Conservation (phyloP, 2,113 vertebrate genomes). For the Cinclus cinclus region DNA sequence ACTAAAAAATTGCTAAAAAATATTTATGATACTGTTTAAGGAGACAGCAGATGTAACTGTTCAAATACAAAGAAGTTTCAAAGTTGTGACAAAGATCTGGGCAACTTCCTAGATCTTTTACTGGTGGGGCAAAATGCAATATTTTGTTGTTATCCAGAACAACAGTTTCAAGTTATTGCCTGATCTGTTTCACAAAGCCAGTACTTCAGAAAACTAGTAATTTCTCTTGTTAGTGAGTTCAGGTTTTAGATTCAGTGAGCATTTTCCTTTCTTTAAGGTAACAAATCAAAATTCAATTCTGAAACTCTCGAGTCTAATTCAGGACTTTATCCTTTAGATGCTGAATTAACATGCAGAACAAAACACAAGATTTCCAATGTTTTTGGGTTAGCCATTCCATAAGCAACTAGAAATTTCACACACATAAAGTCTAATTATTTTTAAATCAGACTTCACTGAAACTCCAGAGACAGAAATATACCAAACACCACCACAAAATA, state of each 20-base stretch:
- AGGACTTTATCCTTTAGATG: neutral
- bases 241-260: neutral
- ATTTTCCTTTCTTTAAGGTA: neutral
- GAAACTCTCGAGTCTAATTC: neutral
- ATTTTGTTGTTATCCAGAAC: neutral
- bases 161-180: neutral
- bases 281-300: neutral
- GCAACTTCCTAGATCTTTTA: neutral
- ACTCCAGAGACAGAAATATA: slow-evolving; percentile 5
- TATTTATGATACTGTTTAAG: neutral
- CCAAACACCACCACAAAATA: neutral
- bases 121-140: neutral
- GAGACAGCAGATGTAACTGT: neutral
- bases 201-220: neutral
- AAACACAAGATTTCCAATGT: neutral
- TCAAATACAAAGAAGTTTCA: neutral
- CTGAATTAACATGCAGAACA: neutral
- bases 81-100: neutral
- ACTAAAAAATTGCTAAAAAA: neutral
- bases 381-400: neutral
- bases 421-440: neutral
- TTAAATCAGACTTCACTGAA: neutral
- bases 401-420: neutral
- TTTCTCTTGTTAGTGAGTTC: neutral
- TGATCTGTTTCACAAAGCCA: neutral